These are phyloP conservation scores for Lathamus discolor DNA, from an alignment of 2,113 vertebrate genomes.

Conservation along the genomic window DNA sequence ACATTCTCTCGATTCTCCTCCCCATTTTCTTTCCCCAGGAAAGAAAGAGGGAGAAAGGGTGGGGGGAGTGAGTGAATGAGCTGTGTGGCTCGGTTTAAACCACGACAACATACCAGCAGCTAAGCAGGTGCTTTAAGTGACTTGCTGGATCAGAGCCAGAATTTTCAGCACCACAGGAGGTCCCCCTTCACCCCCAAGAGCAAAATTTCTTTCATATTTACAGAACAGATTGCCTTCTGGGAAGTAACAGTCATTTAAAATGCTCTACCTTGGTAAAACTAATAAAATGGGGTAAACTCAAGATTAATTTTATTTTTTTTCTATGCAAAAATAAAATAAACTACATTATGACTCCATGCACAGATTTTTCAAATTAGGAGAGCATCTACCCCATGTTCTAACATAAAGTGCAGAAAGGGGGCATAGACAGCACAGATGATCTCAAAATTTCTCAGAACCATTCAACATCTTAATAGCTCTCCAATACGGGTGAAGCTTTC, in stretches of 20 bases:
- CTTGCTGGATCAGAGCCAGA: neutral
- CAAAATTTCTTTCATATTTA: neutral
- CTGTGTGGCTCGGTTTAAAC: too few relatives aligned
- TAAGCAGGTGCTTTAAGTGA: neutral
- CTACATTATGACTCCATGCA: rapidly evolving
- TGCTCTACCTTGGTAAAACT: neutral
- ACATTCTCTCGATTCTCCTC: too few relatives aligned
- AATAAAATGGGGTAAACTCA: neutral
- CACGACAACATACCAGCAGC: neutral
- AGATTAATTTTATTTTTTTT: neutral
- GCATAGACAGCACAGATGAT: neutral
- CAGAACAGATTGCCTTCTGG: neutral
- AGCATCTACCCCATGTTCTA: neutral
- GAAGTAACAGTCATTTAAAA: neutral
- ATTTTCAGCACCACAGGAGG: neutral
- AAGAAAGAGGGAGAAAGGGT: too few relatives aligned
- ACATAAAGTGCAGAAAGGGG: neutral
- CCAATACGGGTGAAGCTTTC: neutral
- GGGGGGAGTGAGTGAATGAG: too few relatives aligned
- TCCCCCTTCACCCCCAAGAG: rapidly evolving
- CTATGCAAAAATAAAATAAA: neutral
- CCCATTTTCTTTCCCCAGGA: too few relatives aligned
- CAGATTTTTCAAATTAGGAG: neutral
- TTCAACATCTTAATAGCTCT: neutral
- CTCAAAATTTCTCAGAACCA: neutral